Evolutionary conservation across 2,113 vertebrate genomes (phyloP).

Genomic region (Neogobius melanostomus): DNA sequence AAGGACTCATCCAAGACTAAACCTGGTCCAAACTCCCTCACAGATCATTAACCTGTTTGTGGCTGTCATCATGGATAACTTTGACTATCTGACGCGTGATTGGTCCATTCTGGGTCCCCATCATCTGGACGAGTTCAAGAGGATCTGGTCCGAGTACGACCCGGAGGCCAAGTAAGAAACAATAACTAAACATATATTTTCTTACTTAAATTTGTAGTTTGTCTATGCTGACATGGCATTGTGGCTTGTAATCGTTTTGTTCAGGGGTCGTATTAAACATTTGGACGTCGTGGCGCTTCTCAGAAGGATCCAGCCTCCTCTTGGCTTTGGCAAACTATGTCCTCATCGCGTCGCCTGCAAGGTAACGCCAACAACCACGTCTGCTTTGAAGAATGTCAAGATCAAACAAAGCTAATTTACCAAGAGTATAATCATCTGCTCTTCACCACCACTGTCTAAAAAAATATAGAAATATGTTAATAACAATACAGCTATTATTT

Average conservation of each 20-base stretch:
- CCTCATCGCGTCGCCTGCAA: slow-evolving; percentile 85
- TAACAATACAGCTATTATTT: background rate
- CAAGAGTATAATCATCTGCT: background rate
- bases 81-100: slow-evolving; percentile 92
- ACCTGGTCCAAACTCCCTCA: slow-evolving; percentile 15
- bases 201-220: no score
- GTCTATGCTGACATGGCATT: no score
- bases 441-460: background rate
- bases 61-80: slow-evolving; percentile 97
- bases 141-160: slow-evolving; percentile 95
- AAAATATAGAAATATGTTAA: background rate
- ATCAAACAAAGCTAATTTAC: no score
- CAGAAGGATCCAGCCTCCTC: slow-evolving; percentile 86
- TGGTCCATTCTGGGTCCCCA: slow-evolving; percentile 95
- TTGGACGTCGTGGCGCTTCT: slow-evolving; percentile 88
- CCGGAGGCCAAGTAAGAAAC: slow-evolving; percentile 86
- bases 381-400: background rate
- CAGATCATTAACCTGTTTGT: slow-evolving; percentile 96
- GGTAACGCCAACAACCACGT: slow-evolving; percentile 60
- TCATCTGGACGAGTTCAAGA: slow-evolving; percentile 94
- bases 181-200: background rate
- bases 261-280: slow-evolving; percentile 79
- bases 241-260: background rate
- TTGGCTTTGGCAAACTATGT: slow-evolving; percentile 87
- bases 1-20: background rate